Percentiles rank a stretch among this genome's conserved stretches.
These are phyloP conservation scores for Pachymerium ferrugineum DNA, from an alignment of 2,888 invertebrate genomes.

Conservation along the genomic window DNA sequence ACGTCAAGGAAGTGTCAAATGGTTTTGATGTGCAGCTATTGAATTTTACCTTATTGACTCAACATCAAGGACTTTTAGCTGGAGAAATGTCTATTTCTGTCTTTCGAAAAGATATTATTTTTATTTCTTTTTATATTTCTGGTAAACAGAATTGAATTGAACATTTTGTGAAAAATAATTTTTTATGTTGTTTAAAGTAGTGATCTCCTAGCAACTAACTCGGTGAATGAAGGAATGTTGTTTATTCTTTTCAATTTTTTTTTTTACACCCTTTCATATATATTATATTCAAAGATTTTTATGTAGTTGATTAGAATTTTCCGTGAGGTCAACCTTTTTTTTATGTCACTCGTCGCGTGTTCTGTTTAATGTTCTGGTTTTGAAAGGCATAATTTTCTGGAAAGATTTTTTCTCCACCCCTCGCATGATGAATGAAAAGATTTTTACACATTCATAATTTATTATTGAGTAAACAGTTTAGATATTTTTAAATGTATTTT, in stretches of 20 bases:
- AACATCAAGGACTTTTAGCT: background rate
- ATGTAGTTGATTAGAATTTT: background rate
- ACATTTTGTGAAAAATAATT: background rate
- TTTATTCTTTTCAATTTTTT: background rate
- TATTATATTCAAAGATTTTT: background rate
- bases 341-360: background rate
- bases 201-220: background rate
- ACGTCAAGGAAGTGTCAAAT: slow-evolving; percentile 25
- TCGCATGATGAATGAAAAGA: too few species aligned
- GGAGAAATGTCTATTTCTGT: background rate
- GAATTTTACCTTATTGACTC: slow-evolving; percentile 23
- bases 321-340: background rate
- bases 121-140: background rate
- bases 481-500: too few species aligned
- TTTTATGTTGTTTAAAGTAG: background rate
- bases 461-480: too few species aligned
- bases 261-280: background rate
- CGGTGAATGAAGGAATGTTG: slow-evolving; percentile 6
- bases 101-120: background rate
- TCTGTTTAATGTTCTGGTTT: background rate
- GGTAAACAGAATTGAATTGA: too few species aligned
- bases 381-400: slow-evolving; percentile 1
- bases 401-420: background rate
- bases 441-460: too few species aligned
- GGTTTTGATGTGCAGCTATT: slow-evolving; percentile 6